phyloP scores from a whole-genome alignment of 1,140 invertebrate genomes.

The Oscheius sp. region DNA sequence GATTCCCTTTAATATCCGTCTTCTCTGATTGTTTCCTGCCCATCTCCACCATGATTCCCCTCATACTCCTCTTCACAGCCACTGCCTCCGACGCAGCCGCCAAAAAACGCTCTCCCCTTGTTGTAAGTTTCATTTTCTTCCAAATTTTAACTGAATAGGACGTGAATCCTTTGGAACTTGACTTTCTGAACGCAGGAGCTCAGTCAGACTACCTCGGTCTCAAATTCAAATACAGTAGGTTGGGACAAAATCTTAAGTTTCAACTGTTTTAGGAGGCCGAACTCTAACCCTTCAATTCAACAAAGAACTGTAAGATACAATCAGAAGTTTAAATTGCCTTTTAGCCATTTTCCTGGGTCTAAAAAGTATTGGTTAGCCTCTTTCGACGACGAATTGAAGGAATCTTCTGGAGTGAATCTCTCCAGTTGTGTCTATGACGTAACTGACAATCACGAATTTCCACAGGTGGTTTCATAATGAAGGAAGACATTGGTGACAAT shows the following conservation, averaged over 20 bases:
- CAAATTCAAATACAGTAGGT: neutral
- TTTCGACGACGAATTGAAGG: neutral
- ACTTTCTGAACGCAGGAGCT: neutral
- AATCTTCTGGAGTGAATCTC: neutral
- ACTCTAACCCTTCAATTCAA: neutral
- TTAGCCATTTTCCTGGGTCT: neutral
- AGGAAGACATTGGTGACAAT: neutral
- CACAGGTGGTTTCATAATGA: neutral
- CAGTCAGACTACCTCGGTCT: neutral
- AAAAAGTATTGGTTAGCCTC: neutral
- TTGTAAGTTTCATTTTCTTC: too few relatives aligned
- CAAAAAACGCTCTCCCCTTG: too few relatives aligned
- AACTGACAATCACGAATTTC: conserved; percentile 1
- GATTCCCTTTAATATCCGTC: too few relatives aligned
- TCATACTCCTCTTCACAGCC: too few relatives aligned
- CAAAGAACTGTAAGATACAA: neutral
- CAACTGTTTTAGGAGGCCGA: neutral
- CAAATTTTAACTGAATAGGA: neutral
- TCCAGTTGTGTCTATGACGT: conserved; percentile 4
- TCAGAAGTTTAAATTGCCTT: neutral
- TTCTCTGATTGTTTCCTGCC: too few relatives aligned
- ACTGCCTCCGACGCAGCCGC: too few relatives aligned
- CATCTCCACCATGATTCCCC: too few relatives aligned
- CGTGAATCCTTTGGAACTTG: neutral
- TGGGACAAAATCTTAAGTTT: neutral